Evolutionary conservation across 2,888 invertebrate genomes (phyloP).

Genomic region (Ectemnius cavifrons): DNA sequence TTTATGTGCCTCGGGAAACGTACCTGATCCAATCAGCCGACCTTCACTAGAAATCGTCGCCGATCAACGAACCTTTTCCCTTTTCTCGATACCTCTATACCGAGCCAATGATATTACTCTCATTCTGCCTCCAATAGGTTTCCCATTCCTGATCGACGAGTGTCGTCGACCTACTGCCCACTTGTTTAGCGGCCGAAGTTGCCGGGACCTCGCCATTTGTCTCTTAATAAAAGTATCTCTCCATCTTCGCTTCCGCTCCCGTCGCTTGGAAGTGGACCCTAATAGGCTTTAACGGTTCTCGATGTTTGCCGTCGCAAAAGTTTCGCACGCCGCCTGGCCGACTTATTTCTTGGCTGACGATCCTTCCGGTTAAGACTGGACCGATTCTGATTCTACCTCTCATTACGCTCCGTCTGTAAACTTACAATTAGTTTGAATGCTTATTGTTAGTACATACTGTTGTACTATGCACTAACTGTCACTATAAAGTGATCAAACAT

Average conservation of each 20-base stretch:
- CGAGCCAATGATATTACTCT: neutral
- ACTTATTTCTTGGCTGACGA: slow-evolving; percentile 12
- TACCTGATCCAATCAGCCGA: slow-evolving; percentile 41
- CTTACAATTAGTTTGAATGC: too few species aligned
- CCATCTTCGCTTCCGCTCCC: neutral
- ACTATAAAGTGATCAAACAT: too few species aligned
- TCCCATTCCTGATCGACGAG: slow-evolving; percentile 5
- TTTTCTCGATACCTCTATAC: neutral
- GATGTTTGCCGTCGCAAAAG: slow-evolving; percentile 11
- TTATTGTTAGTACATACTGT: too few species aligned
- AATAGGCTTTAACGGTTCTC: slow-evolving; percentile 12
- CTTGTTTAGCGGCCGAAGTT: slow-evolving; percentile 16
- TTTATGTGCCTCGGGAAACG: slow-evolving; percentile 20
- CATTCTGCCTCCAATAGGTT: neutral
- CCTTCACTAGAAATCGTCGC: slow-evolving; percentile 39
- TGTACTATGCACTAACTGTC: too few species aligned
- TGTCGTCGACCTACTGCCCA: neutral
- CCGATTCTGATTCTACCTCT: slow-evolving; percentile 14
- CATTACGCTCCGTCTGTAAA: too few species aligned
- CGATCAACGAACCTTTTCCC: neutral
- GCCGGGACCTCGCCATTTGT: slow-evolving; percentile 2
- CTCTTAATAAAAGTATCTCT: slow-evolving; percentile 8
- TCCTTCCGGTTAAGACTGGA: slow-evolving; percentile 2
- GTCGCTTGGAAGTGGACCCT: neutral
- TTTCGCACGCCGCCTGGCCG: neutral